These are phyloP conservation scores for Naso thynnoides DNA, from an alignment of 2,797 vertebrate species.

Conservation along the genomic window DNA sequence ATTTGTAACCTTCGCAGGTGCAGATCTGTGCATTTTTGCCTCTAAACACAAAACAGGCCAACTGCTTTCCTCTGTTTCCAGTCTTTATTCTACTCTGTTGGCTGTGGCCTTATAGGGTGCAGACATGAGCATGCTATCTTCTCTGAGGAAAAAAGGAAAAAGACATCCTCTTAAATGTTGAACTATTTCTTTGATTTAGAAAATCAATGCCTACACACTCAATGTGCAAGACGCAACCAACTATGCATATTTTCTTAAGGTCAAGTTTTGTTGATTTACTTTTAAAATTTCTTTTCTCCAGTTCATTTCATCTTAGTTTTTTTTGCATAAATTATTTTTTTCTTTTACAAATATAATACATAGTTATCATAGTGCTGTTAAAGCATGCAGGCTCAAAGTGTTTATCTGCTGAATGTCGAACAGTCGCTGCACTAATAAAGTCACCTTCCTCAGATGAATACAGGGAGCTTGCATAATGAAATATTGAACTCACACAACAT, in stretches of 20 bases:
- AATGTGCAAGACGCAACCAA: background rate
- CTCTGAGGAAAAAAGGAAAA: too few species aligned
- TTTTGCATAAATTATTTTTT: too few species aligned
- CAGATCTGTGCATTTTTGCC: too few species aligned
- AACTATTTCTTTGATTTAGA: background rate
- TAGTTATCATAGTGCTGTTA: background rate
- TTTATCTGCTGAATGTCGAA: background rate
- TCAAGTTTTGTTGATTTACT: background rate
- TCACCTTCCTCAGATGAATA: constrained; percentile 52
- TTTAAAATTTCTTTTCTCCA: background rate
- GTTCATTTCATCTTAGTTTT: too few species aligned
- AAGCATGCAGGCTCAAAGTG: background rate
- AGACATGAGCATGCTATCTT: too few species aligned
- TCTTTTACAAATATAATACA: background rate
- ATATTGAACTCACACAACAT: constrained; percentile 38
- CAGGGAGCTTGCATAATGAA: constrained; percentile 38
- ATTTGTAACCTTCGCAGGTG: too few species aligned
- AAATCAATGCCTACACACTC: background rate
- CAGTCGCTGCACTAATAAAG: constrained; percentile 28
- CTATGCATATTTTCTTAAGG: background rate
- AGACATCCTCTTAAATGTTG: too few species aligned
- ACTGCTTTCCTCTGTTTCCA: too few species aligned
- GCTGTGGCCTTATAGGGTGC: too few species aligned
- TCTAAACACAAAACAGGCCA: too few species aligned
- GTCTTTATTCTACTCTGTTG: too few species aligned